Evolutionary conservation across 2,888 invertebrate species (phyloP), one percentile per base, ranked within the genome.

Genomic region (Hyalella azteca): DNA sequence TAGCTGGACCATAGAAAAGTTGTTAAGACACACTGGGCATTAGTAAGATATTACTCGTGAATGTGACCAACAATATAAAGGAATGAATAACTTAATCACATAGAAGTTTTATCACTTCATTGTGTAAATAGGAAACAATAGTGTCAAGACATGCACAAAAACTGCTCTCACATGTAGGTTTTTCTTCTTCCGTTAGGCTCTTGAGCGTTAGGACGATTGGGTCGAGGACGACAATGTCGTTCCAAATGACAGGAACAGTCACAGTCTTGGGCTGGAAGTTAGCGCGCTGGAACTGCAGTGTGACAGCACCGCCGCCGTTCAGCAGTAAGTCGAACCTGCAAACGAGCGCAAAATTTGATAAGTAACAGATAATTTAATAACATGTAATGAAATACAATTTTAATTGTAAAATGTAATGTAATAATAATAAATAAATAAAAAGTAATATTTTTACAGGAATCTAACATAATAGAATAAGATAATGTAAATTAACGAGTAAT

Each of bases 221-320:
- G 79, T 89, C 88, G 85, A 96, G 90, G 54, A 95, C 95, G 77
- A 98, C 95, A 86, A 99, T 97, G 88, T 95, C 95, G 90, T 99
- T 98, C 96, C 98, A 97, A 29, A 98, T 97, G 83, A 97, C 96
- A 89, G 95, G 96, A 82, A 97, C 95, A 3, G 96, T 96, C 87
- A 82, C 81, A 84, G 95, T 93, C 81, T 94, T 75, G 3, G 95
- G 93, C 87, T 93, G 92, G 91, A 97, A 98, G 40, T 98, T 98
- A 79, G 95, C 95, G 82, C 98, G 91, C 88, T 97, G 96, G 90
- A 99, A 97, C 89, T 97, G 96, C 85, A 99, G 90, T 26, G 96
- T 97, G 80, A 99, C 96, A 1, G 97, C 97, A 45, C 97, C 97
- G 75, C 98, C 99, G 22, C 99, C 99, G 89, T 99, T 98, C 82